Evolutionary conservation across 35 echinoderm and acorn worm genomes (phyloP), one percentile per base, ranked within the genome.

Genomic region (Holothuria glaberrima): DNA sequence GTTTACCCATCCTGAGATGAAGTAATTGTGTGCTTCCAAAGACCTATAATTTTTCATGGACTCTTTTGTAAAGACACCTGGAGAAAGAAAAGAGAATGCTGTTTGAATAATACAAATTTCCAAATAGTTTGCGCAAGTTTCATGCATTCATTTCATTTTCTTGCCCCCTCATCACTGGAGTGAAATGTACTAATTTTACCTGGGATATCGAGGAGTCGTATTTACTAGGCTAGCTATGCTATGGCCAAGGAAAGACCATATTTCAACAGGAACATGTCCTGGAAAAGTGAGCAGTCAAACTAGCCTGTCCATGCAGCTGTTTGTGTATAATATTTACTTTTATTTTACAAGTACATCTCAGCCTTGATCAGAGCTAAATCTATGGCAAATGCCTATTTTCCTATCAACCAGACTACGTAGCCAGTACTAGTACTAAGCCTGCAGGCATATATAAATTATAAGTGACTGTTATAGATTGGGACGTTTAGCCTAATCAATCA

Each of bases 1-100:
- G 24, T 34, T 21, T 22, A 83, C 80, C 80, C 80, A 83, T 21
- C 80, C 80, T 21, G 80, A 83, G 17, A 25, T 2, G 38, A 83
- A 83, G 20, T 83, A 34, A 59, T 68, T 83, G 26, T 83, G 32
- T 26, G 80, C 80, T 59, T 83, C 80, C 17, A 83, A 44, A 34
- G 20, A 25, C 46, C 46, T 83, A 17, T 34, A 59, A 59, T 58
- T 83, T 59, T 83, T 83, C 80, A 83, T 83, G 25, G 44, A 20
- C 22, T 83, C 80, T 44, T 83, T 83, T 57, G 80, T 83, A 33
- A 57, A 83, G 80, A 83, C 80, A 56, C 80, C 80, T 83, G 56
- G 31, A 83, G 44, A 46, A 46, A 46, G 44, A 46, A 46, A 46
- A 46, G 44, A 46, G 44, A 46, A 46, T 46, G 44, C 44, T 46